Conservation (phyloP, 2,888 invertebrate genomes). For the Cyrtodaria siliqua region DNA sequence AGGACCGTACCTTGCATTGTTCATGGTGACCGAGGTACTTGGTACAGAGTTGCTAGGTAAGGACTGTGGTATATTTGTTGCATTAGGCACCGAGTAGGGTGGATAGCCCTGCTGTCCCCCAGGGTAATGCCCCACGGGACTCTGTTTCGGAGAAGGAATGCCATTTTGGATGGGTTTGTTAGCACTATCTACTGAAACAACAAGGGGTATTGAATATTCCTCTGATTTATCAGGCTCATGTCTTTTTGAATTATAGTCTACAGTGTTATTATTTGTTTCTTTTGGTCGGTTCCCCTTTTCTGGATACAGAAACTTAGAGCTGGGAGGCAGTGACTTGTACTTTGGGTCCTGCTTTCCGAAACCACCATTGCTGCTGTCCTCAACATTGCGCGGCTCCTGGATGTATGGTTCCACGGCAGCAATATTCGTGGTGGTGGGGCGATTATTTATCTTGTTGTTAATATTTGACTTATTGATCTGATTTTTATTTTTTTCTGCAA, state of each 20-base stretch:
- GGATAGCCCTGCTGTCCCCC: conserved; percentile 26
- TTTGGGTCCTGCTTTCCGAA: conserved; percentile 95
- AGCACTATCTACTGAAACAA: conserved; percentile 63
- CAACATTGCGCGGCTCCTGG: conserved; percentile 77
- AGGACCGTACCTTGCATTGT: conserved; percentile 32
- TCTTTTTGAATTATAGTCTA: conserved; percentile 39
- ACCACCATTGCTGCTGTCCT: conserved; percentile 85
- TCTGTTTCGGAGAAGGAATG: conserved; percentile 60
- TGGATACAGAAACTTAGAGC: conserved; percentile 90
- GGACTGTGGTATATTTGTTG: neutral
- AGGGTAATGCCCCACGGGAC: conserved; percentile 28
- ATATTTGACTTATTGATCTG: conserved; percentile 57
- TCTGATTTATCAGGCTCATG: conserved; percentile 56
- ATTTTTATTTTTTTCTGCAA: conserved; percentile 58
- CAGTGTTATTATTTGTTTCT: conserved; percentile 67
- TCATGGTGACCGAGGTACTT: too few species aligned
- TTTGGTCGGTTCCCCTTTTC: conserved; percentile 55
- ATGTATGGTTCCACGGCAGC: conserved; percentile 86
- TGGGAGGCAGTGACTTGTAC: conserved; percentile 96
- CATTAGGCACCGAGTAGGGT: conserved; percentile 1
- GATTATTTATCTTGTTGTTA: conserved; percentile 57
- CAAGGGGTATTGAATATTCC: conserved; percentile 65
- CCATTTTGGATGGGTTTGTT: conserved; percentile 58
- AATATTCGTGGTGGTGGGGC: conserved; percentile 82
- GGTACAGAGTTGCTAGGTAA: conserved; percentile 13